Evolutionary conservation across 1,140 invertebrate genomes (phyloP).

Genomic region (Apis cerana): DNA sequence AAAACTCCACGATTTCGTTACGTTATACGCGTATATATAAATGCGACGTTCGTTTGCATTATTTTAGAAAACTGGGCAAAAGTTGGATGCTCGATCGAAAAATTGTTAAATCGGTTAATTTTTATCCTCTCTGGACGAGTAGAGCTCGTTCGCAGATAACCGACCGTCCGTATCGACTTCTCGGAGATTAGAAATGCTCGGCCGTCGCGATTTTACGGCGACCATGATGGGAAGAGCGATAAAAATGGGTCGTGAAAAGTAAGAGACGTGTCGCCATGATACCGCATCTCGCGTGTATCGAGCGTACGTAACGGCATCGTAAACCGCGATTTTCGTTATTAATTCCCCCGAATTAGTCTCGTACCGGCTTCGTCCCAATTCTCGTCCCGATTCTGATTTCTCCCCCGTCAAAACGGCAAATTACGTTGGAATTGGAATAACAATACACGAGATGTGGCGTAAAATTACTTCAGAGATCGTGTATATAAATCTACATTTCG

Average conservation of each 20-base stretch:
- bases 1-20: not conserved
- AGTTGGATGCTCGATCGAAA: no score
- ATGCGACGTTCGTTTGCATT: no score
- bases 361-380: not conserved
- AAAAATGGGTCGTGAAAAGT: constrained; percentile 75
- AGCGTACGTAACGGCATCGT: not conserved
- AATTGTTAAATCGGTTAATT: no score
- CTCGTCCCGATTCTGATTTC: no score
- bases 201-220: constrained; percentile 65
- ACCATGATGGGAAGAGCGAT: constrained; percentile 52
- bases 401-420: not conserved
- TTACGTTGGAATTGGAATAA: no score
- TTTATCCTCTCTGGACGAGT: no score
- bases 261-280: constrained; percentile 61
- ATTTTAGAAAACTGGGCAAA: no score
- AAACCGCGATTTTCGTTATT: constrained; percentile 19
- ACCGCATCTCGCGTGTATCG: not conserved
- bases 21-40: no score
- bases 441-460: no score
- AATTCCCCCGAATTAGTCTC: not conserved
- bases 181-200: constrained; percentile 40
- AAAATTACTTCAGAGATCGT: no score
- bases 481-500: no score
- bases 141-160: not conserved
- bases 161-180: not conserved